phyloP scores from a whole-genome alignment of 1,140 invertebrate species.

The Amyelois transitella region DNA sequence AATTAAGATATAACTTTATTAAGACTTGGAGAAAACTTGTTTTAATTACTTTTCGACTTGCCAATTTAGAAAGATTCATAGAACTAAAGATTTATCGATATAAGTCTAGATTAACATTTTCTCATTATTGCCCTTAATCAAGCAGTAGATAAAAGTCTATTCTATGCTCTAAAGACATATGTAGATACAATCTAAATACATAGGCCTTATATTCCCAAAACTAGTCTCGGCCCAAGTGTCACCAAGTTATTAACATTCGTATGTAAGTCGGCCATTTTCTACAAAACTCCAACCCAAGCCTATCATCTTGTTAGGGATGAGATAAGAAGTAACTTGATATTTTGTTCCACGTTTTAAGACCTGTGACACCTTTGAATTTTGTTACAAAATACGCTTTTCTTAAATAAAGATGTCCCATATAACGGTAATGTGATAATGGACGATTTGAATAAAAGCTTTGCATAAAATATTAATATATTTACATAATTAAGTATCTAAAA shows the following conservation, averaged over 20 bases:
- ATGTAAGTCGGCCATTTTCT: constrained; percentile 57
- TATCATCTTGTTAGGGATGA: constrained; percentile 42
- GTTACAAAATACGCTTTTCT: neutral
- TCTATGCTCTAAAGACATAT: neutral
- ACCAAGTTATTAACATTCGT: constrained; percentile 60
- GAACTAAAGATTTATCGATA: too few species aligned
- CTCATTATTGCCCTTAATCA: too few species aligned
- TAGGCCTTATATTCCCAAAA: constrained; percentile 18
- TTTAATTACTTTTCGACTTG: neutral
- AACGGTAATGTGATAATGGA: too few species aligned
- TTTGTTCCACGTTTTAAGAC: constrained; percentile 15
- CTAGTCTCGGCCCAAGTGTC: constrained; percentile 25
- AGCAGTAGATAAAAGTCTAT: too few species aligned
- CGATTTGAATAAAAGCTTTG: neutral
- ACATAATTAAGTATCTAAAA: neutral
- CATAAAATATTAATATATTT: neutral
- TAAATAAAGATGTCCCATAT: neutral
- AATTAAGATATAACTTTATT: neutral
- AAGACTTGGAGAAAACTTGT: neutral
- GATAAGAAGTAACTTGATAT: constrained; percentile 36
- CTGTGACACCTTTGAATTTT: neutral
- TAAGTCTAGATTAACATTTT: neutral
- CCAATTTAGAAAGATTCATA: too few species aligned
- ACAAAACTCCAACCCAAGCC: constrained; percentile 31
- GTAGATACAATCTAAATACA: neutral